These are phyloP conservation scores for Solea senegalensis DNA, from an alignment of 2,113 vertebrate species.

Conservation along the genomic window DNA sequence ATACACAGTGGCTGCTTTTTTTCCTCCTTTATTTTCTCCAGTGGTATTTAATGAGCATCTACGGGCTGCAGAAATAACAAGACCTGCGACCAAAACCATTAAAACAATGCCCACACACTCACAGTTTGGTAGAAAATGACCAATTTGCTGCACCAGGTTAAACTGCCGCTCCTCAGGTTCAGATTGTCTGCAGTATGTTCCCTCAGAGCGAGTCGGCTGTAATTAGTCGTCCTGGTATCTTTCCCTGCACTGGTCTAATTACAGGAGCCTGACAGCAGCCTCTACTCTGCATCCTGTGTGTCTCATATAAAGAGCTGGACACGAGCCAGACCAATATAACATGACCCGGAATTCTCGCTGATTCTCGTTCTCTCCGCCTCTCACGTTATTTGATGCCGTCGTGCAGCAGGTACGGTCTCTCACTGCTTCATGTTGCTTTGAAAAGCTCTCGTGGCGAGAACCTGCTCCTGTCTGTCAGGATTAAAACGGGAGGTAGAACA, in stretches of 20 bases:
- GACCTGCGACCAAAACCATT: conserved; percentile 1
- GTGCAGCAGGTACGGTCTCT: conserved; percentile 19
- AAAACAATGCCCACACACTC: not conserved
- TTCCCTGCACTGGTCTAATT: conserved; percentile 29
- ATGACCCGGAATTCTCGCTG: conserved; percentile 22
- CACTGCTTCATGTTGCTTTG: too few species aligned
- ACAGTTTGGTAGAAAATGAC: not conserved
- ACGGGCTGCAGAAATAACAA: conserved; percentile 9
- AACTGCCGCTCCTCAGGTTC: conserved; percentile 5
- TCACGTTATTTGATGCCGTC: conserved; percentile 53
- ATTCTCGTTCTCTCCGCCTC: conserved; percentile 41
- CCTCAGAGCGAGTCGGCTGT: conserved; percentile 15
- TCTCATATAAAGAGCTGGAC: conserved; percentile 16
- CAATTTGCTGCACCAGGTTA: conserved; percentile 2
- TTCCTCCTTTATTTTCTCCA: not conserved
- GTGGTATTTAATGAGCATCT: conserved; percentile 16
- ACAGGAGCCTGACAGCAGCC: conserved; percentile 19
- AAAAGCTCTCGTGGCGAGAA: conserved; percentile 8
- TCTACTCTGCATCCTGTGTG: conserved; percentile 18
- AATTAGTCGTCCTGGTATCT: conserved; percentile 11
- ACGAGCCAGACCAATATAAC: conserved; percentile 19
- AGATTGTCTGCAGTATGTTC: conserved; percentile 9
- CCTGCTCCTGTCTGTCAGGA: too few species aligned
- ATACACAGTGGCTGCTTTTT: not conserved
- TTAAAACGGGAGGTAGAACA: too few species aligned